Base-by-base conservation (phyloP, 2,797 vertebrate species). In the Helicolenus hilgendorfi region DNA sequence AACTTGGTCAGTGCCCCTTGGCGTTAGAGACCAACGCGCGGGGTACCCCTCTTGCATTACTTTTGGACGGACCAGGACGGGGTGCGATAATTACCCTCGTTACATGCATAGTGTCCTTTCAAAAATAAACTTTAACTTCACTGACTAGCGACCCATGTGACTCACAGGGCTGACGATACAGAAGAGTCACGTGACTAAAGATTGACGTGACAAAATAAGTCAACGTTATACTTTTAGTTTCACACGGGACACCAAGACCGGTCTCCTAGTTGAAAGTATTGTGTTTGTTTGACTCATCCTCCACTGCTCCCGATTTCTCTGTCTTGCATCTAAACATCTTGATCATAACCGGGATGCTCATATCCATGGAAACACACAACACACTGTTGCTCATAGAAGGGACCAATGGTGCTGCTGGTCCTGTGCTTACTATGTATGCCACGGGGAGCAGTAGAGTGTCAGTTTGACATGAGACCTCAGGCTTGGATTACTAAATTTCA, bases 401-500 rank as follows among this genome's bases (percentile, higher is more conserved):
- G 4, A 11, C 22, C 29, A 18, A 56, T 60, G 35, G 2, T 7
- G 35, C 29, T 36, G 27, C 45, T 53, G 29, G 2, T 9, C 35
- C 29, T 36, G 56, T 62, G 11, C 53, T 76, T 74, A n/a, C 68
- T 55, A 0, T n/a, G 8, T 31, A 68, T 26, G 56, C 59, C 62
- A 36, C 11, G 4, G 9, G 29, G 22, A 77, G 31, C 53, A 80
- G 10, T 3, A 56, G 5, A 35, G 18, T 27, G 24, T 20, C 7
- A 45, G 2, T 72, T 49, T 63, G 27, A 65, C 31, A 20, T 11
- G 18, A 65, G 13, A 53, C 64, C 49, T 72, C 7, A 38, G 53
- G 63, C n/a, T 79, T 33, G 4, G 41, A 72, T 85, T 45, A 60
- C 24, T n/a, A 6, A 26, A 36, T 69, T 72, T 18, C 18, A 64